Percentiles rank a stretch among this genome's conserved stretches.
Evolutionary conservation across 2,113 vertebrate species (phyloP).

Genomic region (Apodemus sylvaticus): DNA sequence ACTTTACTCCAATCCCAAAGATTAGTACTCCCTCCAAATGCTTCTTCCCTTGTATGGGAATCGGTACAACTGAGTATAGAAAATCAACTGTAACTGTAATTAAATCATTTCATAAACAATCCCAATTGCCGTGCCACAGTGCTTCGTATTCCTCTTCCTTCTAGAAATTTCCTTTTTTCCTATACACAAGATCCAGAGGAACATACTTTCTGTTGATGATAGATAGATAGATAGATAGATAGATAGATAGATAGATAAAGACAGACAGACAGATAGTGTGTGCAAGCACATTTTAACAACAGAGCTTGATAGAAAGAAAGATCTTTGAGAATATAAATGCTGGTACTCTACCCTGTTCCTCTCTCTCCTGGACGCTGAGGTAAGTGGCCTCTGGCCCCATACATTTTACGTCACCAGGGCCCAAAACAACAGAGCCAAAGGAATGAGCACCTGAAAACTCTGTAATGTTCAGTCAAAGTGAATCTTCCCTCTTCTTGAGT

Average conservation of each 20-base stretch:
- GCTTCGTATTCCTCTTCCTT: background rate
- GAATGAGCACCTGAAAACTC: background rate
- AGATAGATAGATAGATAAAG: background rate
- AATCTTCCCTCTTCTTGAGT: background rate
- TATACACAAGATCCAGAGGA: background rate
- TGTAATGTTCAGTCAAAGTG: background rate
- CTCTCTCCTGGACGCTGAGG: background rate
- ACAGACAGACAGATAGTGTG: background rate
- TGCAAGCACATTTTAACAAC: background rate
- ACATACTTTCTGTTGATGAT: background rate
- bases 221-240: background rate
- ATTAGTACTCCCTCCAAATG: background rate
- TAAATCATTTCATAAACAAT: background rate
- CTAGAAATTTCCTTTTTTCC: background rate
- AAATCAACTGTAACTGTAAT: background rate
- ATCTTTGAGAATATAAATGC: background rate
- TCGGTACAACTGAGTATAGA: background rate
- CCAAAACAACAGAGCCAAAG: background rate
- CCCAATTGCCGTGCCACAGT: background rate
- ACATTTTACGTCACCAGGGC: background rate
- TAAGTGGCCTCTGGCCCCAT: background rate
- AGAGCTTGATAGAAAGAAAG: background rate
- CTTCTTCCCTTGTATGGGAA: background rate
- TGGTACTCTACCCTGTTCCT: fast-evolving
- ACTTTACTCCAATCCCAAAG: background rate